A percentile compares a stretch with the other conserved stretches of the same genome.
These are phyloP conservation scores for Choristoneura rosaceana DNA, from an alignment of 2,888 invertebrate species.

Conservation along the genomic window DNA sequence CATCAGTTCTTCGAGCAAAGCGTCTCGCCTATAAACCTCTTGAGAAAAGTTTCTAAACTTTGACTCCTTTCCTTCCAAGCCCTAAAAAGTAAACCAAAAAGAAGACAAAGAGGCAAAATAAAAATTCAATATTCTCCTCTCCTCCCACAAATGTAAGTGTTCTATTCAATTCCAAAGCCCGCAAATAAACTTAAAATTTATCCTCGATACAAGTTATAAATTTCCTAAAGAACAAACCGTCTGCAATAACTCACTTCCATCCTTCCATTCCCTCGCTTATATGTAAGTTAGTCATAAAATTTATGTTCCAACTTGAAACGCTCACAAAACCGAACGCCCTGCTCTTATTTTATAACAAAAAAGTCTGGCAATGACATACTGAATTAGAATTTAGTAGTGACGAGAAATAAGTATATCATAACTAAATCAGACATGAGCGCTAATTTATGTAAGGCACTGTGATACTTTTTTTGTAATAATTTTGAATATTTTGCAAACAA, in stretches of 20 bases:
- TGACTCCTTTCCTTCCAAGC: too few relatives aligned
- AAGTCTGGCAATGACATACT: conserved; percentile 3
- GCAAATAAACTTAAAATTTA: conserved; percentile 38
- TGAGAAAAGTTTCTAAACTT: too few relatives aligned
- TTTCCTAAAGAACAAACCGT: conserved; percentile 33
- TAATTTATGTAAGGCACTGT: neutral
- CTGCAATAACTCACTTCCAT: conserved; percentile 52
- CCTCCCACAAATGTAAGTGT: conserved; percentile 12
- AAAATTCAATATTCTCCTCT: neutral
- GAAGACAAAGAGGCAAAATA: too few relatives aligned
- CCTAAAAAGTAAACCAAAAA: too few relatives aligned
- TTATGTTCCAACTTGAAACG: conserved; percentile 58
- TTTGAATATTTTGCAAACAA: too few relatives aligned
- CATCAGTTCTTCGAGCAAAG: too few relatives aligned
- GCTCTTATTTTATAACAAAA: conserved; percentile 14
- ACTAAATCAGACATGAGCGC: neutral
- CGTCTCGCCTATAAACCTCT: too few relatives aligned
- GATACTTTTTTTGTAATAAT: too few relatives aligned
- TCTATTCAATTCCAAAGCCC: conserved; percentile 32
- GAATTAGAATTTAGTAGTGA: neutral
- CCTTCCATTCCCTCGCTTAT: conserved; percentile 48
- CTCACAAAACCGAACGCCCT: conserved; percentile 28
- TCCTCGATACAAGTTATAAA: conserved; percentile 37
- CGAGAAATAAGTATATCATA: neutral
- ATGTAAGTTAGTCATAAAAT: conserved; percentile 55